Base-by-base conservation (phyloP, 2,797 vertebrate genomes). In the Brachyrhaphis roseni region DNA sequence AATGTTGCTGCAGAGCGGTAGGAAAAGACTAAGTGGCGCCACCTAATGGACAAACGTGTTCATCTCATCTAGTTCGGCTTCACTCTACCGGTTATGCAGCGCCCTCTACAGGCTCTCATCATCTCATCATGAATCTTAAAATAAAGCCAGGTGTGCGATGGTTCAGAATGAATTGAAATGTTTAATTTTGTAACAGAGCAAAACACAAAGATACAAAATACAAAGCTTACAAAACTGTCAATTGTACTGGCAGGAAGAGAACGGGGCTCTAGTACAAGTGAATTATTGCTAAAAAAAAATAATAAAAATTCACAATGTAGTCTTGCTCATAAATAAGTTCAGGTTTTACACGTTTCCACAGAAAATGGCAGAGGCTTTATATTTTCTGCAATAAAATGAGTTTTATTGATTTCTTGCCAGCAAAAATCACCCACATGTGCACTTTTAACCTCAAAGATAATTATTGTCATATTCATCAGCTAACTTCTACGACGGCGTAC, bases 1-100 rank as follows among this genome's bases (percentile, higher is more conserved):
- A 8, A 96, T 96, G 53, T 97, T 98, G 83, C 96, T 96, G 8
- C 98, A 98, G 78, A 96, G 97, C 95, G 72, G 98, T 99, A 3
- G 97, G 96, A 39, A 96, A 98, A 0, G 97, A 96, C 94, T 96
- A 95, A 88, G 97, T 96, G 89, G 96, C 97, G 75, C 96, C 92
- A 2, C 91, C 92, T 8, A 95, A 88, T 20, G 95, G 95, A 80
- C 96, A 96, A 0, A 93, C 91, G 86, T 96, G 49, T 26, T 53
- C 49, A 53, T 95, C 15, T 96, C 94, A 28, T 94, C 94, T 85
- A 96, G 79, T 84, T 96, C 95, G 0, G 91, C 82, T 7, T 92
- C 89, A 76, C 77, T 95, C 94, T 28, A 85, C 88, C 68, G 90
- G 83, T 88, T 96, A 95, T 76, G 85, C 87, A 79, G 86, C 93